Evolutionary conservation across 2,797 vertebrate species (phyloP).

Genomic region (Smutsia temminckii): DNA sequence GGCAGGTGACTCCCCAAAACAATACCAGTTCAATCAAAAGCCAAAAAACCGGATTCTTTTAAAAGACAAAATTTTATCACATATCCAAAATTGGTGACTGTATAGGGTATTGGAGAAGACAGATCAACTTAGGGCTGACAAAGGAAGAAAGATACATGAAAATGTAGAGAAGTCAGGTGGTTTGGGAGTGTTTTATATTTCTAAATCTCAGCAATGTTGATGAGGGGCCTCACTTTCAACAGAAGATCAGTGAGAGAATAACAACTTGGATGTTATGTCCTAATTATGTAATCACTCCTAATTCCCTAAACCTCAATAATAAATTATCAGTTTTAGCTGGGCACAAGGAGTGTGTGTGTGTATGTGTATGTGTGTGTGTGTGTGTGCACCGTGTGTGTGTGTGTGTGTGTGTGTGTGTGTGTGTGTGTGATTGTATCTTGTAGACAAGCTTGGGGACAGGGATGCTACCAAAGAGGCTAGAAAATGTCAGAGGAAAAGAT

Average conservation of each 20-base stretch:
- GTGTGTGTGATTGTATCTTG: not conserved
- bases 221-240: not conserved
- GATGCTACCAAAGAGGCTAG: not conserved
- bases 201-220: not conserved
- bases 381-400: not conserved
- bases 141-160: not conserved
- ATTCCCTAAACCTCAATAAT: not conserved
- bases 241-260: not conserved
- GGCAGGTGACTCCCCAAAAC: not conserved
- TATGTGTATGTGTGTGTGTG: not conserved
- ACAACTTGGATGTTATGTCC: not conserved
- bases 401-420: not conserved
- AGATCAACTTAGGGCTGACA: not conserved
- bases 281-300: not conserved
- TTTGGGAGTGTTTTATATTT: not conserved
- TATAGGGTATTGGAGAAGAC: not conserved
- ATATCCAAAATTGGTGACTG: not conserved
- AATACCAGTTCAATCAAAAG: not conserved
- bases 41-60: not conserved
- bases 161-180: accelerated
- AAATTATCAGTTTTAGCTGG: not conserved
- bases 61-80: not conserved
- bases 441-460: not conserved
- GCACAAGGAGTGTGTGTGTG: not conserved
- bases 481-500: not conserved